These are phyloP conservation scores for Psylliodes chrysocephalus DNA, from an alignment of 2,888 invertebrate genomes.

Conservation along the genomic window DNA sequence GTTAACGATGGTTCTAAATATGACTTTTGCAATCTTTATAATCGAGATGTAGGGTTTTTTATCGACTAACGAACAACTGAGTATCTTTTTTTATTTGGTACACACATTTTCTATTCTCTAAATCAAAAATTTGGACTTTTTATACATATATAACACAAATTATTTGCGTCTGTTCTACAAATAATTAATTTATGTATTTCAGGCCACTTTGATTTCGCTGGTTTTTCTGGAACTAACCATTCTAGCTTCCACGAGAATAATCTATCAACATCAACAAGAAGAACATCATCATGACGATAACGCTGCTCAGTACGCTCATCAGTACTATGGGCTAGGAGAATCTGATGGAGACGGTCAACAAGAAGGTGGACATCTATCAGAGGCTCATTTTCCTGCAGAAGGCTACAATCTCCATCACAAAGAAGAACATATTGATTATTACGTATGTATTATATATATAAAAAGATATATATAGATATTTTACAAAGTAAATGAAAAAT, in stretches of 20 bases:
- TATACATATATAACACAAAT: too few species aligned
- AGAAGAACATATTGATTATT: constrained; percentile 42
- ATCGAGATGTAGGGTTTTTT: too few species aligned
- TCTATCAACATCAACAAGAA: constrained; percentile 39
- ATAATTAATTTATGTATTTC: too few species aligned
- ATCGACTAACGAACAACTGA: too few species aligned
- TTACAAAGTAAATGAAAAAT: too few species aligned
- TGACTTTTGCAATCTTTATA: too few species aligned
- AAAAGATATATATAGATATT: too few species aligned
- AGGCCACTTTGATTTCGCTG: constrained; percentile 28
- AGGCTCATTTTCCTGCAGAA: constrained; percentile 34
- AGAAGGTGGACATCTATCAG: constrained; percentile 33
- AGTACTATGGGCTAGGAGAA: constrained; percentile 36
- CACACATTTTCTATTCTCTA: too few species aligned
- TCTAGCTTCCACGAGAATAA: constrained; percentile 39
- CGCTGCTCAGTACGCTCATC: constrained; percentile 36
- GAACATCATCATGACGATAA: constrained; percentile 37
- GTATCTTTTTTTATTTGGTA: too few species aligned
- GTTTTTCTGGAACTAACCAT: constrained; percentile 24
- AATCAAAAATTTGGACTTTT: too few species aligned
- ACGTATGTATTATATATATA: constrained; percentile 45
- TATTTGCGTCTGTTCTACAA: too few species aligned
- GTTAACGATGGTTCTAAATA: too few species aligned
- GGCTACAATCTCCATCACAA: constrained; percentile 30
- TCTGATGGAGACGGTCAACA: constrained; percentile 35